These are phyloP conservation scores for Brachynemurus nebulosus DNA, from an alignment of 2,888 invertebrate species.

Conservation along the genomic window DNA sequence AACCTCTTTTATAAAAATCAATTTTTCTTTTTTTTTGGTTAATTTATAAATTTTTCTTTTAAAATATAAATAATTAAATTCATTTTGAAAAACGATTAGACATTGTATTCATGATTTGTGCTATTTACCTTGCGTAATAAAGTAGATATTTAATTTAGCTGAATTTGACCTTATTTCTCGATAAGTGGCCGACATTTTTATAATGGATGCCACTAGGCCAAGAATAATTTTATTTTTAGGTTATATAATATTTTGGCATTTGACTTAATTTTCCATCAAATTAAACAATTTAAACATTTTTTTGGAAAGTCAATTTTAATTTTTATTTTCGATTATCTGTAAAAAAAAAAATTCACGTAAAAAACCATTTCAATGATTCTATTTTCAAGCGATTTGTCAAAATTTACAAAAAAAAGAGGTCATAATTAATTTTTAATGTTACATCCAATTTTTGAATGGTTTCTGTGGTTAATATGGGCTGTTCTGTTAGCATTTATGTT, in stretches of 20 bases:
- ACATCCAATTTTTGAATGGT: constrained; percentile 13
- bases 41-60: too few species aligned
- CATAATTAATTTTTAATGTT: constrained; percentile 7
- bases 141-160: too few species aligned
- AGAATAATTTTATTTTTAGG: constrained; percentile 2
- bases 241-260: constrained; percentile 2
- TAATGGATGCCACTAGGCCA: not conserved
- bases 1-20: too few species aligned
- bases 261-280: not conserved
- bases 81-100: too few species aligned
- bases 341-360: not conserved
- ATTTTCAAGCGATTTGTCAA: not conserved
- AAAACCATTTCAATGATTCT: not conserved
- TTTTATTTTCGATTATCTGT: not conserved
- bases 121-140: too few species aligned
- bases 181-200: constrained; percentile 14
- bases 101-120: too few species aligned
- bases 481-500: constrained; percentile 21
- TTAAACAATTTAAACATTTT: not conserved
- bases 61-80: too few species aligned
- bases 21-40: too few species aligned
- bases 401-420: not conserved
- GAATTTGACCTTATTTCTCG: constrained; percentile 1
- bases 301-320: not conserved
- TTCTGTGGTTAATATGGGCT: constrained; percentile 21